A percentile compares a stretch with the other conserved stretches of the same genome.
These are phyloP conservation scores for Candidula unifasciata DNA, from an alignment of 2,888 invertebrate species.

Conservation along the genomic window DNA sequence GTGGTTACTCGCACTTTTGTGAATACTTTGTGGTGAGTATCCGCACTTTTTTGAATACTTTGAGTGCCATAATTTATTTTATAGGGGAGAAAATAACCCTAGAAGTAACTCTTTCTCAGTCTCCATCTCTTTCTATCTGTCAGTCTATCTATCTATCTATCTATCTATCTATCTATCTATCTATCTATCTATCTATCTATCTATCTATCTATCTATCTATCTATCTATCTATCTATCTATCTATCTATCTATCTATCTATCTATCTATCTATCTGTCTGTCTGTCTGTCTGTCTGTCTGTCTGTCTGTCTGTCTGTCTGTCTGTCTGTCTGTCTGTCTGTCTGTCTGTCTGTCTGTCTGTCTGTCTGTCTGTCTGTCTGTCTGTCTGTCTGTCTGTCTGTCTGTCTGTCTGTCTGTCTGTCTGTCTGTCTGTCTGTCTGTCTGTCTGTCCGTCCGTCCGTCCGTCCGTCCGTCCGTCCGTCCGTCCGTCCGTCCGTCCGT, in stretches of 20 bases:
- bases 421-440: slow-evolving; percentile 39
- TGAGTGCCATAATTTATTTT: too few relatives aligned
- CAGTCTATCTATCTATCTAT: too few relatives aligned
- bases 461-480: slow-evolving; percentile 36
- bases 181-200: too few relatives aligned
- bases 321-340: not conserved
- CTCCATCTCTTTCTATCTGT: too few relatives aligned
- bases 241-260: not conserved
- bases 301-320: not conserved
- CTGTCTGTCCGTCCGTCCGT: too few relatives aligned
- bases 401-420: slow-evolving; percentile 40
- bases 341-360: not conserved
- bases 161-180: too few relatives aligned
- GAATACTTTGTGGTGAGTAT: too few relatives aligned
- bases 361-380: slow-evolving; percentile 30
- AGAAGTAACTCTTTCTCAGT: too few relatives aligned
- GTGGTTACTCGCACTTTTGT: too few relatives aligned
- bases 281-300: not conserved
- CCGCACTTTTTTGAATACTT: too few relatives aligned
- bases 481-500: slow-evolving; percentile 28
- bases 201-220: slow-evolving; percentile 19
- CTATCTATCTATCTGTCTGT: not conserved
- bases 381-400: slow-evolving; percentile 31
- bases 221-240: slow-evolving; percentile 2
- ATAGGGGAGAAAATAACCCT: too few relatives aligned